Conservation (phyloP, 2,888 invertebrate species). For the Netelia melanura region DNA sequence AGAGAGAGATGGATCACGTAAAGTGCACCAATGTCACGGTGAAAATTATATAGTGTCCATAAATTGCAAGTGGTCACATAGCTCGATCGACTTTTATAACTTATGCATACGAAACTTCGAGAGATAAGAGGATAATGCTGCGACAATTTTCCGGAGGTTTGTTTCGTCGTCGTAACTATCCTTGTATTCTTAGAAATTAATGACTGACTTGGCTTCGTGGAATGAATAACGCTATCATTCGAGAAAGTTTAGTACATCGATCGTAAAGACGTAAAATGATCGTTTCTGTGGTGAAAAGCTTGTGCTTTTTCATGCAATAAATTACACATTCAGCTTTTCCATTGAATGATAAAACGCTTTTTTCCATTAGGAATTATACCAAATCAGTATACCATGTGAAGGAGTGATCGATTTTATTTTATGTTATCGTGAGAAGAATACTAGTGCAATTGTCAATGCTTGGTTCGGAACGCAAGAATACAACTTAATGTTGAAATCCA, state of each 20-base stretch:
- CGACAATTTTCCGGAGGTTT: neutral
- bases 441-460: neutral
- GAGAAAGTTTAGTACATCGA: neutral
- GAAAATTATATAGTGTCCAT: neutral
- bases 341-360: too few relatives aligned
- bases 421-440: neutral
- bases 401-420: too few relatives aligned
- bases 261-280: neutral
- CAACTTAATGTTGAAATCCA: neutral
- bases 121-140: slow-evolving; percentile 22
- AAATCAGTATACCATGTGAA: too few relatives aligned
- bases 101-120: slow-evolving; percentile 15
- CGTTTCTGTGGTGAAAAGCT: neutral
- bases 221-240: neutral
- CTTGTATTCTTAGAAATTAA: neutral
- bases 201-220: too few relatives aligned
- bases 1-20: neutral
- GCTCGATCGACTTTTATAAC: neutral
- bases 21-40: neutral
- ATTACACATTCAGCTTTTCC: too few relatives aligned
- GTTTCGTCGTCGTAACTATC: neutral
- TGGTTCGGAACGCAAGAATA: neutral
- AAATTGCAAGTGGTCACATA: neutral
- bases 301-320: too few relatives aligned
- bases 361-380: too few relatives aligned